Evolutionary conservation across 2,113 vertebrate genomes (phyloP).

Genomic region (Oncorhynchus nerka): DNA sequence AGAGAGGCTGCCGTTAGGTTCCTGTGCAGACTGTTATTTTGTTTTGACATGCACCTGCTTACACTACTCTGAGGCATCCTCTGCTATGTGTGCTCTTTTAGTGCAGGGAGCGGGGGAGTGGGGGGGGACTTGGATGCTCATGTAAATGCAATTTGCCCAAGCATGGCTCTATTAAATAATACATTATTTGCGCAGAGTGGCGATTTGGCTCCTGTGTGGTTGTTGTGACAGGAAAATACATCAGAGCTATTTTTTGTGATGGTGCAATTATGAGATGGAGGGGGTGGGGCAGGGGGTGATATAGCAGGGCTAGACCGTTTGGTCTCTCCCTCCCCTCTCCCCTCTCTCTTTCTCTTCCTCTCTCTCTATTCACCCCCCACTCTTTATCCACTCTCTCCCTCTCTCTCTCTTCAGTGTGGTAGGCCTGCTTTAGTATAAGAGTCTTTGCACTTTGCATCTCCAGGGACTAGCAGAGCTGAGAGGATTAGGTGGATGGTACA

Average conservation of each 20-base stretch:
- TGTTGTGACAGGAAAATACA: conserved; percentile 61
- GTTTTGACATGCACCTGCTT: conserved; percentile 49
- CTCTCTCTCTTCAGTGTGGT: not conserved
- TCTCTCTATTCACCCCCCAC: no score
- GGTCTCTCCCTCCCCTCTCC: conserved; percentile 1
- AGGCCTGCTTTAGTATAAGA: conserved; percentile 12
- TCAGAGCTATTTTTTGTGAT: conserved; percentile 64
- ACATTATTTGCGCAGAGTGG: conserved; percentile 54
- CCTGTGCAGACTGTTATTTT: conserved; percentile 41
- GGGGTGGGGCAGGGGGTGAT: no score
- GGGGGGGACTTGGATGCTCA: conserved; percentile 1
- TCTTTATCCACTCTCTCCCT: no score
- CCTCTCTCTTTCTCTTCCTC: no score
- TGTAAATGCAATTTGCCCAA: conserved; percentile 58
- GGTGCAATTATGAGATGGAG: conserved; percentile 58
- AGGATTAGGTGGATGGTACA: conserved; percentile 56
- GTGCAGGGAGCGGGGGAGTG: not conserved
- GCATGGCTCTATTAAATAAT: conserved; percentile 59
- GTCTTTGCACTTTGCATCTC: conserved; percentile 25
- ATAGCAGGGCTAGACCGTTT: conserved; percentile 5
- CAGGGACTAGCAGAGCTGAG: conserved; percentile 39
- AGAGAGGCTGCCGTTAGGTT: conserved; percentile 8
- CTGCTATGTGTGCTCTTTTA: not conserved
- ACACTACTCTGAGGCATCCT: conserved; percentile 31
- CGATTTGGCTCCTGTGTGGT: conserved; percentile 66